A percentile compares a stretch with the other conserved stretches of the same genome.
Conservation (phyloP, 2,888 invertebrate species). For the Scaeva pyrastri region DNA sequence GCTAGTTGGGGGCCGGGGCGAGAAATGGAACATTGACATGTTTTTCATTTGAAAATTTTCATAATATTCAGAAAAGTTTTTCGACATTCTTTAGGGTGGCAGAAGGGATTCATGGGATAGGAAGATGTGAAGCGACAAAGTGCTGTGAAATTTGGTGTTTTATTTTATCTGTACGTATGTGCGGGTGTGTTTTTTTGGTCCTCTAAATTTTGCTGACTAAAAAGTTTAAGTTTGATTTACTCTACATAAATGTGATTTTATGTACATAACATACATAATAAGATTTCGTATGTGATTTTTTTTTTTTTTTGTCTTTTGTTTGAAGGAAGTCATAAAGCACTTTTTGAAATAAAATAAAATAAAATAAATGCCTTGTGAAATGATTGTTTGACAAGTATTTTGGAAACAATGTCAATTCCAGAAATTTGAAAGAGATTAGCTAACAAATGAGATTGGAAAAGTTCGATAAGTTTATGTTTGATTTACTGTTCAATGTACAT, state of each 20-base stretch:
- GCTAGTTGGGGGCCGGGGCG: conserved; percentile 13
- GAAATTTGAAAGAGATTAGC: conserved; percentile 39
- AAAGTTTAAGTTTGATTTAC: conserved; percentile 45
- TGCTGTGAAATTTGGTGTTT: conserved; percentile 44
- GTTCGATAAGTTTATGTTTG: background rate
- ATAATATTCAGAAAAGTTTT: conserved; percentile 69
- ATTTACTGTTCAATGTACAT: background rate
- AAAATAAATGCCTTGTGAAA: conserved; percentile 29
- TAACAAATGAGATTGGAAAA: conserved; percentile 11
- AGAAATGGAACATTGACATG: conserved; percentile 70
- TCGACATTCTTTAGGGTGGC: conserved; percentile 14
- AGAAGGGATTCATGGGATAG: background rate
- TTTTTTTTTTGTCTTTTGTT: background rate
- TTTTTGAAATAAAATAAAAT: too few species aligned
- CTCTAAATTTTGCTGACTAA: conserved; percentile 15
- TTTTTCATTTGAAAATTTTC: conserved; percentile 72
- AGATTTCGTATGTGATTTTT: background rate
- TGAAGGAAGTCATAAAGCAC: conserved; percentile 13
- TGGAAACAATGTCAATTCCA: conserved; percentile 42
- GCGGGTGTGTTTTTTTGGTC: conserved; percentile 18
- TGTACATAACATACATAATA: too few species aligned
- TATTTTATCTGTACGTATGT: conserved; percentile 14
- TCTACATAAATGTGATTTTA: conserved; percentile 43
- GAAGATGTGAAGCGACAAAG: conserved; percentile 53
- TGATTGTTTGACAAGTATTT: conserved; percentile 59